These are phyloP conservation scores for Aricia agestis DNA, from an alignment of 1,140 invertebrate genomes.

Conservation along the genomic window DNA sequence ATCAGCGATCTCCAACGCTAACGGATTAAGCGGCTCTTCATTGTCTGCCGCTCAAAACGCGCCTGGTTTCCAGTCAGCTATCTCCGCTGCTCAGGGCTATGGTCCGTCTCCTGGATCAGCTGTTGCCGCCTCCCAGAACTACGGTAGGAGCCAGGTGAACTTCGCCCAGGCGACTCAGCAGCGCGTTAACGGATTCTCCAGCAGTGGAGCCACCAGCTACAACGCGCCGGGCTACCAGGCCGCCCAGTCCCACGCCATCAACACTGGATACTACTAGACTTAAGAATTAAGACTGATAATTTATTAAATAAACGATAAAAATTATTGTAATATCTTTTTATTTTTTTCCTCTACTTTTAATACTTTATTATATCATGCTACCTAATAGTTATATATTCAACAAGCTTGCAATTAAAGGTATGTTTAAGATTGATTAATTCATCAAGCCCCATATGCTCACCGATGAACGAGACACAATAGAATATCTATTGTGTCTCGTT, in stretches of 20 bases:
- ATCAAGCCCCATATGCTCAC: too few relatives aligned
- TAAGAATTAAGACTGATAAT: constrained; percentile 7
- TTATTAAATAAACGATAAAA: background rate
- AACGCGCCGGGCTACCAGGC: constrained; percentile 56
- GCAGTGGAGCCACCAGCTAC: constrained; percentile 52
- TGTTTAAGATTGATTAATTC: too few relatives aligned
- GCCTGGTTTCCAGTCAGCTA: constrained; percentile 39
- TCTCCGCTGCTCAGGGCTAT: constrained; percentile 40
- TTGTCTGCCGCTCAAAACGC: constrained; percentile 43
- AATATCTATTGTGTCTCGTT: too few relatives aligned
- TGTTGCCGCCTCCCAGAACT: constrained; percentile 39
- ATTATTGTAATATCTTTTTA: background rate
- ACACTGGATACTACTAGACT: constrained; percentile 45
- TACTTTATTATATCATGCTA: background rate
- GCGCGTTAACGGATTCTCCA: constrained; percentile 36
- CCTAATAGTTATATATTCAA: too few relatives aligned
- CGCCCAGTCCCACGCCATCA: constrained; percentile 52
- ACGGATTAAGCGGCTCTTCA: constrained; percentile 39
- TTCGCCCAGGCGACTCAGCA: constrained; percentile 49
- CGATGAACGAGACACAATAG: too few relatives aligned
- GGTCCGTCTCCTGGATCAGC: constrained; percentile 30
- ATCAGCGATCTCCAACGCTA: constrained; percentile 38
- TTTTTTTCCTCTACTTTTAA: background rate
- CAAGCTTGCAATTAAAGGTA: too few relatives aligned
- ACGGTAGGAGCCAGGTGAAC: constrained; percentile 43